These are phyloP conservation scores for Pachymerium ferrugineum DNA, from an alignment of 2,888 invertebrate genomes.

Conservation along the genomic window DNA sequence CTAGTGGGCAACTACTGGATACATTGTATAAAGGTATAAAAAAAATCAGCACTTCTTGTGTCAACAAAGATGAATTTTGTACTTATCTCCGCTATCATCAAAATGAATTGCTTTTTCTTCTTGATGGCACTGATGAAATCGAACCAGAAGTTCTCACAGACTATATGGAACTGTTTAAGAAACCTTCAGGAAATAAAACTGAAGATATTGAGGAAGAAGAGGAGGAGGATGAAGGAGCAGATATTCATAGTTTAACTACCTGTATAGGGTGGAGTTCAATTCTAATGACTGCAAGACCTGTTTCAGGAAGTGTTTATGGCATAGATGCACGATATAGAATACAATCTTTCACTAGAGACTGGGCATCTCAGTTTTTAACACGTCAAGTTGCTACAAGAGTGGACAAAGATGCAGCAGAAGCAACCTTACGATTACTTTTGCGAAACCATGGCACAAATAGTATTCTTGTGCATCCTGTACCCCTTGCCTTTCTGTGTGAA, in stretches of 20 bases:
- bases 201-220: not conserved
- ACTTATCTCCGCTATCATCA: conserved; percentile 30
- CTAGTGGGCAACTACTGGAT: not conserved
- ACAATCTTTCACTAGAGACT: conserved; percentile 5
- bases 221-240: not conserved
- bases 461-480: conserved; percentile 9
- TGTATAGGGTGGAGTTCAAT: not conserved
- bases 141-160: not conserved
- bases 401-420: conserved; percentile 26
- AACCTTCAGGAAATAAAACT: not conserved
- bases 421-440: not conserved
- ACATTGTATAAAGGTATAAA: conserved; percentile 22
- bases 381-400: not conserved
- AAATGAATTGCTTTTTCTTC: not conserved
- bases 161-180: not conserved
- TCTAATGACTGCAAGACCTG: conserved; percentile 19
- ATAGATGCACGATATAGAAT: conserved; percentile 19
- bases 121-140: conserved; percentile 28
- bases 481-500: not conserved
- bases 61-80: conserved; percentile 25
- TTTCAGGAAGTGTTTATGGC: not conserved
- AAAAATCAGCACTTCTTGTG: not conserved
- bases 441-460: not conserved
- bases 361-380: conserved; percentile 9
- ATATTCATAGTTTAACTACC: not conserved